Evolutionary conservation across 2,888 invertebrate species (phyloP).

Genomic region (Calameuta filiformis): DNA sequence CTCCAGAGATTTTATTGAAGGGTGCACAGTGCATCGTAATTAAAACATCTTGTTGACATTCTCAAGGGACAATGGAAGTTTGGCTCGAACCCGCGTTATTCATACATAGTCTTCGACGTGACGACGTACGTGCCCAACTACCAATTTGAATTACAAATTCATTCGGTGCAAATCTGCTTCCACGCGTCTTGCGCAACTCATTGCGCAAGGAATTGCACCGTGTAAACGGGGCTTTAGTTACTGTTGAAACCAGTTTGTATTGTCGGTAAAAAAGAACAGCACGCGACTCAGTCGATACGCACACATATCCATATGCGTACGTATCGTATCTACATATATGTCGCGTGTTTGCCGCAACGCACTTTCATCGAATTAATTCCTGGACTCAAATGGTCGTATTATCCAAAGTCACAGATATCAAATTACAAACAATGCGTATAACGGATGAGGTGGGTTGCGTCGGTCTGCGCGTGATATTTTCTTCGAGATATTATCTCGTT

Average conservation of each 20-base stretch:
- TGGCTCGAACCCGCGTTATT: neutral
- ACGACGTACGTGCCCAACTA: neutral
- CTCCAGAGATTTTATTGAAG: neutral
- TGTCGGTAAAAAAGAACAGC: neutral
- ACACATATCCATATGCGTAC: neutral
- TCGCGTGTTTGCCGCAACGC: neutral
- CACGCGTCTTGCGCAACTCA: neutral
- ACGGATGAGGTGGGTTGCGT: neutral
- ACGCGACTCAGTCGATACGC: neutral
- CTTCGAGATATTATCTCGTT: neutral
- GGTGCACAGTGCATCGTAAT: neutral
- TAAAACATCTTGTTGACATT: neutral
- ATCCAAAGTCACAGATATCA: neutral
- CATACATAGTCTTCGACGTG: neutral
- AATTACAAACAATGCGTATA: neutral
- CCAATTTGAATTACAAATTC: neutral
- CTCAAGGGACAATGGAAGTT: neutral
- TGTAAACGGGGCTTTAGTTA: neutral
- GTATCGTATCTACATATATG: neutral
- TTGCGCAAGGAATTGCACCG: neutral
- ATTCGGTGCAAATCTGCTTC: neutral
- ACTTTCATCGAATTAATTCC: neutral
- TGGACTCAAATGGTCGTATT: neutral
- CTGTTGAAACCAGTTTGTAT: neutral
- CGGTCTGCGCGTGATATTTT: neutral